Percentiles rank a stretch among this genome's conserved stretches.
Conservation (phyloP, 1,140 invertebrate species). For the Arctopsyche grandis region DNA sequence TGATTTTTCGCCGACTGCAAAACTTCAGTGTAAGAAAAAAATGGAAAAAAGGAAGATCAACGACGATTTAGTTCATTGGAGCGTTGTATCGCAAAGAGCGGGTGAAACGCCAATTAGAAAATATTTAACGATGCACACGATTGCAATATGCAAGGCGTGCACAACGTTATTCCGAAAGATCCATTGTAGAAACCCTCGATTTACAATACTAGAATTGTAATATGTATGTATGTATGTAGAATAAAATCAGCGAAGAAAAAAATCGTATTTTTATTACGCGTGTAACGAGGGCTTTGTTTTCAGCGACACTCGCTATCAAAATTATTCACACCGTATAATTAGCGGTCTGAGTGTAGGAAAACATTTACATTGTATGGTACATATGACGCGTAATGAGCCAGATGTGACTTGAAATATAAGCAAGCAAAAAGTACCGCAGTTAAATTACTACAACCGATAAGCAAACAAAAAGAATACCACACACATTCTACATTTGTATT, state of each 20-base stretch:
- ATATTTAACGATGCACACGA: not conserved
- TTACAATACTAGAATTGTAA: too few relatives aligned
- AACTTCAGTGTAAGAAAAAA: too few relatives aligned
- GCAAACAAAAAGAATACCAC: too few relatives aligned
- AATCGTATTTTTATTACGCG: too few relatives aligned
- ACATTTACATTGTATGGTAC: slow-evolving; percentile 1
- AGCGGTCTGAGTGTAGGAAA: not conserved
- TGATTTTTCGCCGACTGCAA: too few relatives aligned
- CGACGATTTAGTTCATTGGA: slow-evolving; percentile 17
- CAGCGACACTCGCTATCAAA: not conserved
- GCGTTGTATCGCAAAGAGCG: not conserved
- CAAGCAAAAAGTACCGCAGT: not conserved
- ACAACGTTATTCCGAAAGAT: too few relatives aligned
- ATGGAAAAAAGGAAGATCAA: not conserved
- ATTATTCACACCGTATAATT: slow-evolving; percentile 1
- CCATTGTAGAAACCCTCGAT: too few relatives aligned
- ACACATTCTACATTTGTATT: too few relatives aligned
- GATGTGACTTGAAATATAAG: slow-evolving; percentile 6
- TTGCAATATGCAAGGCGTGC: not conserved
- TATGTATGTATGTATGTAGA: too few relatives aligned
- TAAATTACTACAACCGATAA: too few relatives aligned
- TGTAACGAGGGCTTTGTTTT: too few relatives aligned
- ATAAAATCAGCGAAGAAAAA: too few relatives aligned
- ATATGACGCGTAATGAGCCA: slow-evolving; percentile 2
- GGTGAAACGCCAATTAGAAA: slow-evolving; percentile 21